Conservation (phyloP, 2,888 invertebrate genomes). For the Dicyrtoma fusca region DNA sequence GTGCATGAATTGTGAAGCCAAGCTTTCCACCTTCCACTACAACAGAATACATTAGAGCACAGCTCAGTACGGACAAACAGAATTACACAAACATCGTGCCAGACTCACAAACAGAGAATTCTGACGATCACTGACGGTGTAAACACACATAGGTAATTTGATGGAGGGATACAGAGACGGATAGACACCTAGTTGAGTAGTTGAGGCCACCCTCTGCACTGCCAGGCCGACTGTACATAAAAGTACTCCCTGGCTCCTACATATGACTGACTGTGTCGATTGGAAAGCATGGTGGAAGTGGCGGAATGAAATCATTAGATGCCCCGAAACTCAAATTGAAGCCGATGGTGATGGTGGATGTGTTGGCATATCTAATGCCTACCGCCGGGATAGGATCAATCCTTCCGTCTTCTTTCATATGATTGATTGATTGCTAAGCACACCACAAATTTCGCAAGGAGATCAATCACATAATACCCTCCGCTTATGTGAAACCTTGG, state of each 20-base stretch:
- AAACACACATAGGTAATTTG: conserved; percentile 21
- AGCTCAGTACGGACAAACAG: conserved; percentile 2
- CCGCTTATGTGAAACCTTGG: conserved; percentile 32
- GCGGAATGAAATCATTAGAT: conserved; percentile 37
- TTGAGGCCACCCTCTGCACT: too few relatives aligned
- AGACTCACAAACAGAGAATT: conserved; percentile 15
- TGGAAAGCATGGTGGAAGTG: conserved; percentile 25
- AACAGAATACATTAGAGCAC: conserved; percentile 1
- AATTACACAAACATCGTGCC: neutral
- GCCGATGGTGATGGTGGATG: conserved; percentile 28
- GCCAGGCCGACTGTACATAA: too few relatives aligned
- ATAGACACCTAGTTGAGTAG: too few relatives aligned
- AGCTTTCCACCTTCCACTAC: neutral
- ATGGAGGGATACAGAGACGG: neutral
- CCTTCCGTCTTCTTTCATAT: conserved; percentile 40
- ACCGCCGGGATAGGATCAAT: conserved; percentile 30
- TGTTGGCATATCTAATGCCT: conserved; percentile 25
- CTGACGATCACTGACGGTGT: conserved; percentile 15
- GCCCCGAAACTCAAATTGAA: conserved; percentile 33
- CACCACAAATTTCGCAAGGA: conserved; percentile 46
- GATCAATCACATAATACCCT: conserved; percentile 46
- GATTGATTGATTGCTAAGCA: conserved; percentile 46
- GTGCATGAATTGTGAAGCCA: neutral
- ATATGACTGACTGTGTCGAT: conserved; percentile 13
- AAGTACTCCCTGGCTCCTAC: too few relatives aligned